Evolutionary conservation across 2,797 vertebrate genomes (phyloP).

Genomic region (Gallinago nigripennis): DNA sequence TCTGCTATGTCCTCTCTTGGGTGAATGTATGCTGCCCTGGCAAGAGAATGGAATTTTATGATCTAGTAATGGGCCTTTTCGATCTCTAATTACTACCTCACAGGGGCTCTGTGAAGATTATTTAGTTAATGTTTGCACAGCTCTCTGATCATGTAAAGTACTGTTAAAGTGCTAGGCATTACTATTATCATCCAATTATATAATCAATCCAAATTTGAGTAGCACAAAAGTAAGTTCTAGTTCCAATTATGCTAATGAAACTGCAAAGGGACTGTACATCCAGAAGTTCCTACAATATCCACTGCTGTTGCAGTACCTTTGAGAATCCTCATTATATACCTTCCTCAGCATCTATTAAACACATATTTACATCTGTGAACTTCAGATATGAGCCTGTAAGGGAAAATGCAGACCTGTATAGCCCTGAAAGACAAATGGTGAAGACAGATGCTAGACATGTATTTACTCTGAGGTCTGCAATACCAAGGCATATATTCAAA

Average conservation of each 20-base stretch:
- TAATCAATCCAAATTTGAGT: constrained; percentile 22
- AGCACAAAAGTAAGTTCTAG: constrained; percentile 18
- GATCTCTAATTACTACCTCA: constrained; percentile 31
- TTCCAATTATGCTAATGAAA: constrained; percentile 45
- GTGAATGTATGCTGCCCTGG: neutral
- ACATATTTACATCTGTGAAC: neutral
- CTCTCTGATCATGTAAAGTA: constrained; percentile 27
- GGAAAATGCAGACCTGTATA: neutral
- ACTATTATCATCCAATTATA: constrained; percentile 31
- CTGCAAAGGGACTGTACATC: neutral
- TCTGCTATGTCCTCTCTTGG: constrained; percentile 3
- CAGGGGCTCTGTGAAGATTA: constrained; percentile 23
- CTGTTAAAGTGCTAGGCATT: constrained; percentile 18
- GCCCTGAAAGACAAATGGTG: neutral
- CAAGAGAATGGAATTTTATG: constrained; percentile 19
- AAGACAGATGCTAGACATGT: neutral
- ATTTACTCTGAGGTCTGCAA: accelerated
- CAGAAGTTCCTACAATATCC: neutral
- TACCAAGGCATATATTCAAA: neutral
- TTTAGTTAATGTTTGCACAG: constrained; percentile 53
- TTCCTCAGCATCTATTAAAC: neutral
- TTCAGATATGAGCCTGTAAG: neutral
- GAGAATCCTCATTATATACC: neutral
- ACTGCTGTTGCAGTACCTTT: neutral
- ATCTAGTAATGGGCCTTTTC: neutral